Evolutionary conservation across 2,113 vertebrate species (phyloP).

Genomic region (Halichoeres trimaculatus): DNA sequence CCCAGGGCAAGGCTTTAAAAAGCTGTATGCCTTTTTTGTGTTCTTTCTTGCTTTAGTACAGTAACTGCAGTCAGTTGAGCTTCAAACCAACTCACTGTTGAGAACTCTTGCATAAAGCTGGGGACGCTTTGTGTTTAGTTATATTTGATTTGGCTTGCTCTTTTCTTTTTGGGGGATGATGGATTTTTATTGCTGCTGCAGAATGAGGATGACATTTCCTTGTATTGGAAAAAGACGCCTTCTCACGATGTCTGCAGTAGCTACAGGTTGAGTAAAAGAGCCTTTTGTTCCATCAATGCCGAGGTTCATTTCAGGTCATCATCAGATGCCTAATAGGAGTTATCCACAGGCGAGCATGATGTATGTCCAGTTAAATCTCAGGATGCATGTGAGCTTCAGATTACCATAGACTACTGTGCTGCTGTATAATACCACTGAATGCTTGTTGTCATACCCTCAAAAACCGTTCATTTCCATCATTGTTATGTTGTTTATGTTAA

Average conservation of each 20-base stretch:
- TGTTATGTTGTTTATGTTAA: too few relatives aligned
- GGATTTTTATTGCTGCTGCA: constrained; percentile 1
- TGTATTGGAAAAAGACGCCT: neutral
- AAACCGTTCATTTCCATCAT: too few relatives aligned
- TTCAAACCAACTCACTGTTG: constrained; percentile 72
- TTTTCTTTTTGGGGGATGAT: constrained; percentile 36
- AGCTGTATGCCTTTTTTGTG: constrained; percentile 59
- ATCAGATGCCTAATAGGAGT: constrained; percentile 70
- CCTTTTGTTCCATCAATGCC: constrained; percentile 52
- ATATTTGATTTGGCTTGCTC: constrained; percentile 38
- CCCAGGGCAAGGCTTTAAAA: constrained; percentile 68
- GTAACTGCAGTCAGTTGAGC: constrained; percentile 73
- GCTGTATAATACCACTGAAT: too few relatives aligned
- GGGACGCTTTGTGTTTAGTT: constrained; percentile 33
- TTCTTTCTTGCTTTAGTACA: constrained; percentile 51
- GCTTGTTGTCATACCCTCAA: too few relatives aligned
- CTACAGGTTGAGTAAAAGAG: constrained; percentile 59
- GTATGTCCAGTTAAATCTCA: too few relatives aligned
- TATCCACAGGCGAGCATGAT: too few relatives aligned
- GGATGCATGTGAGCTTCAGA: too few relatives aligned
- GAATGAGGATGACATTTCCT: constrained; percentile 1
- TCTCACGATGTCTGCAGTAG: constrained; percentile 28
- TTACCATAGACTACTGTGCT: too few relatives aligned
- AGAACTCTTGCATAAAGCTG: constrained; percentile 56
- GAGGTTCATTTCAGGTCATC: constrained; percentile 65